Base-by-base conservation (phyloP, 2,888 invertebrate species). In the Clivina fossor region DNA sequence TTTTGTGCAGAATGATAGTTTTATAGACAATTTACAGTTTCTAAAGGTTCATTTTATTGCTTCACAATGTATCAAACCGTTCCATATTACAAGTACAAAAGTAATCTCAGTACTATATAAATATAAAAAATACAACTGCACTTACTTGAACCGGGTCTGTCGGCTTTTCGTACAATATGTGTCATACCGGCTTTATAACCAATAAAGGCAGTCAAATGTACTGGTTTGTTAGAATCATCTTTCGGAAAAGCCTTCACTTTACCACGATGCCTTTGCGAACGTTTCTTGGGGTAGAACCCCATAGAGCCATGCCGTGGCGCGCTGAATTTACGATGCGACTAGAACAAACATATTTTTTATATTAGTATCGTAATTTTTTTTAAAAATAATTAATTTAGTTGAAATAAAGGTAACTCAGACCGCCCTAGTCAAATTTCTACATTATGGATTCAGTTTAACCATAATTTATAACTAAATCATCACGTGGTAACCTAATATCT, bases 121-220 rank as follows among this genome's bases (percentile, higher is more conserved):
- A n/a, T n/a, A n/a, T n/a, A n/a, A n/a, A 33, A 46, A 32, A 26
- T 3, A 26, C 9, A 32, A 37, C 8, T 9, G 7, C 49, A 88
- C 94, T 89, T 77, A 96, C 95, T 97, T 77, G 97, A 98, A 61
- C 97, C 97, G 70, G 96, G 96, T 78, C 96, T 87, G 78, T 98
- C 96, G 49, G 96, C 97, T 78, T 99, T 98, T 66, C 99, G 85
- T 7, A 99, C 92, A 76, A 99, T 91, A 76, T 99, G 99, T 69
- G 96, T 97, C 99, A 99, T 99, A 74, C 99, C 99, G 71, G 99
- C 98, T 76, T 99, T 99, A 79, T 97, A 99, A 58, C 92, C 96
- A 67, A 99, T 83, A 73, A 99, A 99, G 41, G 97, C 93, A 1
- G 99, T 99, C 59, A 99, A 80, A 78, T 98, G 97, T 2, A 98